Percentiles rank a stretch among this genome's conserved stretches.
Conservation (phyloP, 1,140 invertebrate species). For the Drosophila chauvacae region DNA sequence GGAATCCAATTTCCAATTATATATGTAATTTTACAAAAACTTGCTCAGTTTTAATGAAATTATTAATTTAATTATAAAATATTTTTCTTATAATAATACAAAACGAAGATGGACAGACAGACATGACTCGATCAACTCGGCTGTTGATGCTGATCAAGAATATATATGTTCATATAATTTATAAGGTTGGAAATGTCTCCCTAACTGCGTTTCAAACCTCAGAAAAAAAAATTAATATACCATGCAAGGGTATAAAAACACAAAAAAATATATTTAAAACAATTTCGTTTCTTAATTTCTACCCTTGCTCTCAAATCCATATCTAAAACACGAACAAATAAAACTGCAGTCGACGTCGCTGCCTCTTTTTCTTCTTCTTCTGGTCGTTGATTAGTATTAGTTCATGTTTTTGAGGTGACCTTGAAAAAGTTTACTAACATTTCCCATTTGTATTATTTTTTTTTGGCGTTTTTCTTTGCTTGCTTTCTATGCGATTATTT, state of each 20-base stretch:
- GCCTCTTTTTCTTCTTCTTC: conserved; percentile 10
- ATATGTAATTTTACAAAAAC: too few species aligned
- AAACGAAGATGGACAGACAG: too few species aligned
- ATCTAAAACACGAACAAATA: conserved; percentile 6
- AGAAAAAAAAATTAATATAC: too few species aligned
- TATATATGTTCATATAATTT: too few species aligned
- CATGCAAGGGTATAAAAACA: neutral
- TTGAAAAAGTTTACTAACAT: conserved; percentile 82
- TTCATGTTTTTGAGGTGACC: conserved; percentile 75
- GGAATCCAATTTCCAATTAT: too few species aligned
- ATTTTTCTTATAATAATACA: too few species aligned
- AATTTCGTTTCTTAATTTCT: neutral
- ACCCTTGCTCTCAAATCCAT: neutral
- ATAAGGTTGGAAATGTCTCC: too few species aligned
- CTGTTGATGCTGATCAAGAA: too few species aligned
- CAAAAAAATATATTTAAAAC: neutral
- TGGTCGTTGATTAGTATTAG: conserved; percentile 58
- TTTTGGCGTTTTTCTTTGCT: conserved; percentile 35
- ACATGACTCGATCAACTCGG: too few species aligned
- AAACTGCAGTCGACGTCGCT: conserved; percentile 37
- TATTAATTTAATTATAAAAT: too few species aligned
- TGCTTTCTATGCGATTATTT: conserved; percentile 43
- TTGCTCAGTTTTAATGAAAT: too few species aligned
- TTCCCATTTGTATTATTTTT: conserved; percentile 53
- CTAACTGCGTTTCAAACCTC: too few species aligned